Conservation (phyloP, 2,797 vertebrate genomes). For the Atherinosoma microstoma region DNA sequence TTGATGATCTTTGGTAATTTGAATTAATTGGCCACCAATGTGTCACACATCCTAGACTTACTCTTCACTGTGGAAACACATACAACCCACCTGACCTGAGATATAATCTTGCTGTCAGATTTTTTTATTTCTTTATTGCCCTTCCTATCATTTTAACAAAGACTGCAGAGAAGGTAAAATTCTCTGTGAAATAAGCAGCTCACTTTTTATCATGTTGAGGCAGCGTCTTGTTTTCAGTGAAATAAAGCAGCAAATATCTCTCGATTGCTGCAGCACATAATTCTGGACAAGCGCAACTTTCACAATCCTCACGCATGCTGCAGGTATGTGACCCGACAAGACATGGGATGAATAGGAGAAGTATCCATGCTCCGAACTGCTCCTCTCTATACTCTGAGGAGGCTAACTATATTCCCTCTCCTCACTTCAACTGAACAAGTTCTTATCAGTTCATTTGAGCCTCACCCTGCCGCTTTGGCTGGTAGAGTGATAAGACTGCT, state of each 20-base stretch:
- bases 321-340: background rate
- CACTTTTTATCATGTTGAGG: background rate
- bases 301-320: background rate
- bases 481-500: constrained; percentile 77
- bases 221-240: constrained; percentile 23
- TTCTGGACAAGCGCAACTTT: constrained; percentile 37
- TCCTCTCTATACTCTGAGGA: constrained; percentile 4
- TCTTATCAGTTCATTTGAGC: constrained; percentile 63
- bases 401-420: background rate
- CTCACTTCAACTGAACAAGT: constrained; percentile 46
- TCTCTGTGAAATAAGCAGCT: background rate
- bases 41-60: constrained; percentile 23
- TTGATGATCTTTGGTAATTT: constrained; percentile 21
- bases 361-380: constrained; percentile 19
- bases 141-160: background rate
- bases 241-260: constrained; percentile 4
- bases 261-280: constrained; percentile 29
- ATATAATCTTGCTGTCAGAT: constrained; percentile 7
- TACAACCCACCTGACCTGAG: constrained; percentile 1
- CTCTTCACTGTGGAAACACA: constrained; percentile 13
- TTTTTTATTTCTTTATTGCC: constrained; percentile 12
- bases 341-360: background rate
- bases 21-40: constrained; percentile 40
- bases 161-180: background rate
- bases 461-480: constrained; percentile 29